Evolutionary conservation across 2,797 vertebrate genomes (phyloP), one percentile per base, ranked within the genome.

Genomic region (Phrynocephalus forsythii): DNA sequence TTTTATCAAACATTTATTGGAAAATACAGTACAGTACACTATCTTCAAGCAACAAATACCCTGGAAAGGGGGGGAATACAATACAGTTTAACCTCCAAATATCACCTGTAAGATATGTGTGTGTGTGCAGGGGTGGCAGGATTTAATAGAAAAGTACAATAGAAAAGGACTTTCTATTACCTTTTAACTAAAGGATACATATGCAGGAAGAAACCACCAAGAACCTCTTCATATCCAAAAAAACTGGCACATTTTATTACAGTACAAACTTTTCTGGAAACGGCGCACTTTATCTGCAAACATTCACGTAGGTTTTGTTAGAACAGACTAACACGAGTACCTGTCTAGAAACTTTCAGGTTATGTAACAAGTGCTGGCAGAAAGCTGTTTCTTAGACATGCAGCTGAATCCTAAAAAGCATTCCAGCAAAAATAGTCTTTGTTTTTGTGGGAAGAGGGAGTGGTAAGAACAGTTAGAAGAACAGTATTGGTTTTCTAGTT

Each of bases 61-160:
- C 89, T 81, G 3, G 84, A 86, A 92, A 91, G 50, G 79, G 92
- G 90, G 63, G 13, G 83, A 81, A 38, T 84, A 18, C 20, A 63
- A 85, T 68, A 86, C 88, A 87, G 90, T 82, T 86, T 72, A 76
- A 1, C 20, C 72, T 87, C 24, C 30, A 63, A 82, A 78, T 76
- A 22, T 82, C 20, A 67, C 48, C 7, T 75, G 7, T 22, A 60
- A 33, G 28, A 13, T 5, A 1, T 79, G 30, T 9, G 52, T 56
- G 9, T 2, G 1, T 56, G 52, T 9, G 52, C 2, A 56, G 52
- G 44, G 13, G 13, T 30, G 50, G 18, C 6, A 56, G 72, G 73
- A 52, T 85, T 85, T 89, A 26, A 30, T 9, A 13, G 4, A 63
- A 86, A 8, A 71, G 28, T 48, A 3, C 16, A 38, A 44, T 50